Evolutionary conservation across 2,888 invertebrate species (phyloP).

Genomic region (Drosophila tanythrix): DNA sequence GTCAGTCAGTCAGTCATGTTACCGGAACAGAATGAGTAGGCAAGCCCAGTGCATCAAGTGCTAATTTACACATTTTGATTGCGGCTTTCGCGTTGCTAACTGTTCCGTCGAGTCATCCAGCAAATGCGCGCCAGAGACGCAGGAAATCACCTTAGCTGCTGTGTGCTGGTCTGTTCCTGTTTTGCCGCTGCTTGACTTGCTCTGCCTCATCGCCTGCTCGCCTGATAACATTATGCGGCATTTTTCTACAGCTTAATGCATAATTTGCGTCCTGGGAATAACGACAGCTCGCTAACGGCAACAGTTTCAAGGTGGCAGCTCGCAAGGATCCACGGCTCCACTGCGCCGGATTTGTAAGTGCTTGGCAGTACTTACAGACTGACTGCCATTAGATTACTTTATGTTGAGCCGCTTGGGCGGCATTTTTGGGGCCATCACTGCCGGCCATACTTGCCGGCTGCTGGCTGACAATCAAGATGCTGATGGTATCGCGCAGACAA

Average conservation of each 20-base stretch:
- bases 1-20: constrained; percentile 8
- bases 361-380: constrained; percentile 68
- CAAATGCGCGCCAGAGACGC: constrained; percentile 18
- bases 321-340: constrained; percentile 8
- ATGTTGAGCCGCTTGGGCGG: constrained; percentile 56
- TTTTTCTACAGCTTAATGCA: constrained; percentile 79
- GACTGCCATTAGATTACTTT: constrained; percentile 71
- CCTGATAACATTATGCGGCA: constrained; percentile 74
- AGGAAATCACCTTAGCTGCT: constrained; percentile 49
- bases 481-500: constrained; percentile 50
- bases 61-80: constrained; percentile 81
- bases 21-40: constrained; percentile 5
- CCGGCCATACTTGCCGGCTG: constrained; percentile 21
- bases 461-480: constrained; percentile 52
- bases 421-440: constrained; percentile 40
- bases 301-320: constrained; percentile 40
- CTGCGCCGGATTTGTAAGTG: constrained; percentile 42
- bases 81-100: constrained; percentile 56
- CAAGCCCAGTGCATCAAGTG: constrained; percentile 61
- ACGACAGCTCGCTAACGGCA: constrained; percentile 31
- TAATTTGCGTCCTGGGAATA: constrained; percentile 79
- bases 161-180: constrained; percentile 8
- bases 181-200: constrained; percentile 12
- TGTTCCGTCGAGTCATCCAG: constrained; percentile 38
- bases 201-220: constrained; percentile 39